Conservation (phyloP, 2,888 invertebrate genomes). For the Cancer borealis region DNA sequence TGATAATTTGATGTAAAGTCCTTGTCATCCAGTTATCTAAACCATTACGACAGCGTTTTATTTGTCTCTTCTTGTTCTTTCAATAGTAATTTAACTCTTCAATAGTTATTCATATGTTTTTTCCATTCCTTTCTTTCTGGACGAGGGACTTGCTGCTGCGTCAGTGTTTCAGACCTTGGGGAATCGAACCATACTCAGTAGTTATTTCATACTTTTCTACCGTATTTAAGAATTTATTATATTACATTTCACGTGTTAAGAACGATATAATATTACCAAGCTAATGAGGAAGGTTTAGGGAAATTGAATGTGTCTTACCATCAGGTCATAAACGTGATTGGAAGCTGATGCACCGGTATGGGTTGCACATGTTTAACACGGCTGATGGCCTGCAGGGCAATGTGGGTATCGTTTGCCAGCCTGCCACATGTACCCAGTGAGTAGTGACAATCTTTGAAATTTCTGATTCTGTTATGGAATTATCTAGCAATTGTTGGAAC, state of each 20-base stretch:
- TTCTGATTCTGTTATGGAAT: not conserved
- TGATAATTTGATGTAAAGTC: too few species aligned
- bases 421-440: slow-evolving; percentile 83
- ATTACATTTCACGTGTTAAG: not conserved
- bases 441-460: not conserved
- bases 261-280: not conserved
- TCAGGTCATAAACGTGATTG: slow-evolving; percentile 87
- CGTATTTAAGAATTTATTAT: too few species aligned
- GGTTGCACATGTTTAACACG: slow-evolving; percentile 88
- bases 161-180: too few species aligned
- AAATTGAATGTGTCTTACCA: slow-evolving; percentile 65
- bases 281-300: not conserved
- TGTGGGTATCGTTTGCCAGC: slow-evolving; percentile 89
- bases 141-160: too few species aligned
- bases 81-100: too few species aligned
- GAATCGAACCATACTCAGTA: too few species aligned
- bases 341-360: slow-evolving; percentile 88
- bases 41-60: too few species aligned
- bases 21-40: too few species aligned
- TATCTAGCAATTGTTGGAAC: not conserved
- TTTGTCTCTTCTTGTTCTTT: too few species aligned
- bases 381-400: slow-evolving; percentile 86
- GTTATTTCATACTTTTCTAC: too few species aligned
- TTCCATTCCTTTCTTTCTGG: too few species aligned
- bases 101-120: too few species aligned